phyloP scores from a whole-genome alignment of 2,888 invertebrate species.

The Fragum whitleyi region DNA sequence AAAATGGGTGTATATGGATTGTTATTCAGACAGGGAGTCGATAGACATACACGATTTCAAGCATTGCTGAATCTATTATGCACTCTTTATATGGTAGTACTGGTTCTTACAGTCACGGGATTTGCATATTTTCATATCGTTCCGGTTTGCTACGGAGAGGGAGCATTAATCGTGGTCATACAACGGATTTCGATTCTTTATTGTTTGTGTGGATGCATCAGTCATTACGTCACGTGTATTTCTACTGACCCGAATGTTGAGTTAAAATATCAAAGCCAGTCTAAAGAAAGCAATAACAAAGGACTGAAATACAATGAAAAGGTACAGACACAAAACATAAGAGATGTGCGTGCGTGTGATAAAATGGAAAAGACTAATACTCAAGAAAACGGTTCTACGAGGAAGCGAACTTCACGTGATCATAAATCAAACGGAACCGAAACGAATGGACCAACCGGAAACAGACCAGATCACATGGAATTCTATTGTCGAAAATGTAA shows the following conservation, averaged over 20 bases:
- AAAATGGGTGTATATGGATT: conserved; percentile 43
- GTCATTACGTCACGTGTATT: conserved; percentile 54
- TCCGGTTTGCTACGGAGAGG: conserved; percentile 40
- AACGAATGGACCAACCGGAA: neutral
- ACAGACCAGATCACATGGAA: conserved; percentile 22
- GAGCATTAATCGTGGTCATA: conserved; percentile 9
- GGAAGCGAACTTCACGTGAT: neutral
- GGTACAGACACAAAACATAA: neutral
- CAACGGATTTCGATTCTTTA: conserved; percentile 50
- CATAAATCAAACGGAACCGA: neutral
- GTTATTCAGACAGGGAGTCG: conserved; percentile 37
- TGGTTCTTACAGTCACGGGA: conserved; percentile 38
- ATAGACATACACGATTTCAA: conserved; percentile 28
- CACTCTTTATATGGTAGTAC: conserved; percentile 41
- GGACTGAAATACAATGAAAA: neutral
- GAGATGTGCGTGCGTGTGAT: neutral
- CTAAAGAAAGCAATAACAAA: neutral
- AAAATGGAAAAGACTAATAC: neutral
- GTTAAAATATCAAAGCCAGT: neutral
- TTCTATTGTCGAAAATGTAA: conserved; percentile 71
- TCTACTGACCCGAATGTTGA: conserved; percentile 36
- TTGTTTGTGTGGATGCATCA: conserved; percentile 35
- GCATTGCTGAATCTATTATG: conserved; percentile 47
- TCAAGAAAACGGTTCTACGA: neutral
- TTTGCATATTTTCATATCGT: conserved; percentile 49